Percentiles rank a stretch among this genome's conserved stretches.
Evolutionary conservation across 2,113 vertebrate genomes (phyloP).

Genomic region (Microtus montanus): DNA sequence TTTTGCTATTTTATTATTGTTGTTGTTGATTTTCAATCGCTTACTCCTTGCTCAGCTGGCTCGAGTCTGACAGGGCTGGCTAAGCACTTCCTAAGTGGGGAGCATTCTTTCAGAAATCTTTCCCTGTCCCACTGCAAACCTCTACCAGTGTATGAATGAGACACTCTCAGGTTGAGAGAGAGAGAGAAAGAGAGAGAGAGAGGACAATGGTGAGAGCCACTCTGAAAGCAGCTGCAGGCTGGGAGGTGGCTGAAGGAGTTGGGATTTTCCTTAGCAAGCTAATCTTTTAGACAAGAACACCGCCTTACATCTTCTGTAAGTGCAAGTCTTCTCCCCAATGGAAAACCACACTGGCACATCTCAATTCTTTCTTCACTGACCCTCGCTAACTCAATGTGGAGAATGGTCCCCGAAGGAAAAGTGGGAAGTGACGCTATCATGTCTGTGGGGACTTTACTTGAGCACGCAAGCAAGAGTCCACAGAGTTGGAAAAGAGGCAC

Average conservation of each 20-base stretch:
- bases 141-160: slow-evolving; percentile 44
- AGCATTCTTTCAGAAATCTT: background rate
- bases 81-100: background rate
- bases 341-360: slow-evolving; percentile 63
- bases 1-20: slow-evolving; percentile 11
- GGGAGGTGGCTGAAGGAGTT: background rate
- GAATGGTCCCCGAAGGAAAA: slow-evolving; percentile 72
- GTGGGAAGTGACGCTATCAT: slow-evolving; percentile 59
- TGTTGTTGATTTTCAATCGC: background rate
- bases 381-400: slow-evolving; percentile 64
- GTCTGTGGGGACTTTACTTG: slow-evolving; percentile 71
- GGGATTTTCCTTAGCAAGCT: background rate
- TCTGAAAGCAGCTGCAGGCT: background rate
- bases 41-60: background rate
- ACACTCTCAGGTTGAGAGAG: background rate
- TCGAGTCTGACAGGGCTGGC: background rate
- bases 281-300: slow-evolving; percentile 20
- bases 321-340: background rate
- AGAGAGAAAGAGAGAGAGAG: too few species aligned
- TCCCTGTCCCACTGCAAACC: background rate
- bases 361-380: slow-evolving; percentile 72
- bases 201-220: background rate
- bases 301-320: background rate
- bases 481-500: slow-evolving; percentile 41
- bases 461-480: slow-evolving; percentile 65